A percentile compares a stretch with the other conserved stretches of the same genome.
Evolutionary conservation across 1,140 invertebrate species (phyloP).

Genomic region (Antheraea pernyi): DNA sequence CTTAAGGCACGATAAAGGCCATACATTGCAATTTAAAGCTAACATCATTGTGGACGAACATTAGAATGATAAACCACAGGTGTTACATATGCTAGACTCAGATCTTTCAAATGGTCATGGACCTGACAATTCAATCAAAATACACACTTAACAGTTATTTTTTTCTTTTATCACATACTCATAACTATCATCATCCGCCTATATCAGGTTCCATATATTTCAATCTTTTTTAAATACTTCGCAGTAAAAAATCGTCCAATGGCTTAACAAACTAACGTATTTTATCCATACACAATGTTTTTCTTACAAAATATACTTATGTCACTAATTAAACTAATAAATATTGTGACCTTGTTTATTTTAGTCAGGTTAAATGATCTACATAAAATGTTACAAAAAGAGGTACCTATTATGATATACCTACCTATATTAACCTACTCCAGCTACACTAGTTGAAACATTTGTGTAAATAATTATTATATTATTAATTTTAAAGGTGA

Average conservation of each 20-base stretch:
- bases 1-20: conserved; percentile 68
- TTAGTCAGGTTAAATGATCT: neutral
- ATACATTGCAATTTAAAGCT: conserved; percentile 68
- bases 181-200: conserved; percentile 48
- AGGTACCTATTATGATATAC: neutral
- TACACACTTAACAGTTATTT: too few relatives aligned
- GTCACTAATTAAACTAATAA: neutral
- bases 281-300: neutral
- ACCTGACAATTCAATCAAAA: too few relatives aligned
- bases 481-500: neutral
- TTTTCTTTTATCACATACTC: too few relatives aligned
- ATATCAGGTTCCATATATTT: conserved; percentile 3
- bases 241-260: neutral
- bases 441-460: neutral
- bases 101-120: neutral
- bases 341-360: neutral
- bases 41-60: conserved; percentile 23
- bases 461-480: neutral
- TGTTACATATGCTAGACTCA: neutral
- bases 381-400: neutral
- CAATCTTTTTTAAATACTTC: neutral
- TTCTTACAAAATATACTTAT: neutral
- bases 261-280: neutral
- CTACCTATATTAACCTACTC: neutral
- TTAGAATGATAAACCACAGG: neutral